Conservation (phyloP, 1,140 invertebrate genomes). For the Lepidurus arcticus region DNA sequence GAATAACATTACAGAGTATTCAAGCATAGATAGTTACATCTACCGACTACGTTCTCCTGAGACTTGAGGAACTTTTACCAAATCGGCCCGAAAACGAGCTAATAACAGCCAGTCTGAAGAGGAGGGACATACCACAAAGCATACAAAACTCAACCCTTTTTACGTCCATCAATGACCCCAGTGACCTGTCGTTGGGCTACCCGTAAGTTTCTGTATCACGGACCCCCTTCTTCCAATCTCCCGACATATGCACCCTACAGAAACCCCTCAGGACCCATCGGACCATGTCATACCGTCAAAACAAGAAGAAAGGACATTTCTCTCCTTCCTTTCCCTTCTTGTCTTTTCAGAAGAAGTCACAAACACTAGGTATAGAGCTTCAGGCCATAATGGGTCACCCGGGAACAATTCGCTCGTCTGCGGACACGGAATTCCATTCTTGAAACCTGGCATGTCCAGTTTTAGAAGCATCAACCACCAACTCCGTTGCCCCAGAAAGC, state of each 20-base stretch:
- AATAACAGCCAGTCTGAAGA: background rate
- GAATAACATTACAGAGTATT: background rate
- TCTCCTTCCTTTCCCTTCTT: too few species aligned
- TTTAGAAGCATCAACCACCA: constrained; percentile 1
- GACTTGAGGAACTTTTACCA: too few species aligned
- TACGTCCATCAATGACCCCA: background rate
- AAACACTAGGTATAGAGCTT: background rate
- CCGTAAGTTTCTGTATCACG: background rate
- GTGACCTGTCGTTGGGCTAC: background rate
- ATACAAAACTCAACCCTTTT: background rate
- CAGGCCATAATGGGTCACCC: background rate
- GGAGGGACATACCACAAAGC: background rate
- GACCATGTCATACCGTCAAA: too few species aligned
- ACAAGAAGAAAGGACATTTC: too few species aligned
- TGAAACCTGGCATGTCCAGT: background rate
- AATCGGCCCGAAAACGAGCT: too few species aligned
- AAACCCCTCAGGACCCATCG: background rate
- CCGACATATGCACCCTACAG: background rate
- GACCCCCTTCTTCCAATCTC: background rate
- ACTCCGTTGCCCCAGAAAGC: background rate
- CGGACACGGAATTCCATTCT: constrained; percentile 13
- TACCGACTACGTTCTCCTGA: too few species aligned
- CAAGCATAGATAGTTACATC: too few species aligned
- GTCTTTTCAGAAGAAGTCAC: background rate
- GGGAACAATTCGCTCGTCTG: background rate